phyloP scores from a whole-genome alignment of 2,113 vertebrate genomes.

The Chlorocebus sabaeus region DNA sequence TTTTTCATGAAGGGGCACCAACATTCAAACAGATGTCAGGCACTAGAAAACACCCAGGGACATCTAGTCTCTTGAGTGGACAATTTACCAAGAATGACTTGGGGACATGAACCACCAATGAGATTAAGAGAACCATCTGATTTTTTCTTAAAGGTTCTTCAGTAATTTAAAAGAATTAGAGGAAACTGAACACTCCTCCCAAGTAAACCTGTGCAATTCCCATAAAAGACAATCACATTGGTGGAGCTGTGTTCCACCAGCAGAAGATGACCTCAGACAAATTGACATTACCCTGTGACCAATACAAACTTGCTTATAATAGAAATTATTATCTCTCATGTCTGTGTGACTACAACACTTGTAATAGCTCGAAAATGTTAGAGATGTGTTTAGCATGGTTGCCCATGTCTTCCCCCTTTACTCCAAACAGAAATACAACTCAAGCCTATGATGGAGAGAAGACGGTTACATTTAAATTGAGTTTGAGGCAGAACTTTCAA shows the following conservation, averaged over 20 bases:
- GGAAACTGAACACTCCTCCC: not conserved
- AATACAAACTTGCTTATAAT: not conserved
- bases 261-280: not conserved
- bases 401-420: not conserved
- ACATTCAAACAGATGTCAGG: not conserved
- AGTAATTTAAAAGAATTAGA: not conserved
- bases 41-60: not conserved
- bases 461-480: not conserved
- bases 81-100: not conserved
- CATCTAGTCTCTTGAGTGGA: not conserved
- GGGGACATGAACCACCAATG: not conserved
- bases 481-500: not conserved
- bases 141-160: not conserved
- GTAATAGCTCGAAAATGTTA: not conserved
- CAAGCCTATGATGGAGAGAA: not conserved
- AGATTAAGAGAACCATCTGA: not conserved
- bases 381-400: not conserved
- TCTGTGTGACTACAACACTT: not conserved
- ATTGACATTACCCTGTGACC: too few relatives aligned
- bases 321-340: not conserved
- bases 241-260: not conserved
- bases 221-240: not conserved
- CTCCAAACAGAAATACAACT: not conserved
- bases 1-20: not conserved
- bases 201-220: not conserved